Evolutionary conservation across 64 coral and sea anemone genomes (phyloP), one percentile per base, ranked within the genome.

Genomic region (Pocillopora verrucosa): DNA sequence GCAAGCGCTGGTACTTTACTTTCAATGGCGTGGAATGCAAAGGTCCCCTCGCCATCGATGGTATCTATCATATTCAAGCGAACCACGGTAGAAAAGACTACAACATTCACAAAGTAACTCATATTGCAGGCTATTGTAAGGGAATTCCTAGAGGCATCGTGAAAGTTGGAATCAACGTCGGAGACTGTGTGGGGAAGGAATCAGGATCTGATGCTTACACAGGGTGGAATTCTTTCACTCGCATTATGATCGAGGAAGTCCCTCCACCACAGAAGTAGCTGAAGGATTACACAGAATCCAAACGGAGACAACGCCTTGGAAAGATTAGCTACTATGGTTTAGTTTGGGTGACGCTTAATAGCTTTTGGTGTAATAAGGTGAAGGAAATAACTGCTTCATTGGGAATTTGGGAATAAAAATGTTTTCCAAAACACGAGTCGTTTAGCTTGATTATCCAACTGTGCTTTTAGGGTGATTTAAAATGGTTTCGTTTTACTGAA

Each of bases 1-100:
- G 87, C 38, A 79, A 67, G 59, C 73, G 87, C 5, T 89, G 87
- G 87, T 89, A 34, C 36, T 79, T 89, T 37, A 89, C 87, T 22
- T 79, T 89, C 24, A 68, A 79, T 26, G 36, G 76, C 4, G 5
- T 10, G 0, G 87, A 89, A 77, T 79, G 87, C 15, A 76, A 63
- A 9, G 36, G 34, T 34, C 87, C 87, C n/a, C 74, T 88, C 1
- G 75, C 87, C 16, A 89, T 89, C 56, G 87, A 89, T 30, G 34
- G 75, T 22, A 11, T 89, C 4, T 1, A 11, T 1, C 37, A 69
- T 37, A 69, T 56, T 34, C 74, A 26, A 3, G 9, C 10, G 2
- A 76, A 61, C 25, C 51, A 63, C 45, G 59, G 87, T 13, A 34
- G 20, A 45, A 82, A 25, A 82, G 79, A 82, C 60, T 64, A 13